These are phyloP conservation scores for Drosophila elegans DNA, from an alignment of 1,140 invertebrate genomes.

Conservation along the genomic window DNA sequence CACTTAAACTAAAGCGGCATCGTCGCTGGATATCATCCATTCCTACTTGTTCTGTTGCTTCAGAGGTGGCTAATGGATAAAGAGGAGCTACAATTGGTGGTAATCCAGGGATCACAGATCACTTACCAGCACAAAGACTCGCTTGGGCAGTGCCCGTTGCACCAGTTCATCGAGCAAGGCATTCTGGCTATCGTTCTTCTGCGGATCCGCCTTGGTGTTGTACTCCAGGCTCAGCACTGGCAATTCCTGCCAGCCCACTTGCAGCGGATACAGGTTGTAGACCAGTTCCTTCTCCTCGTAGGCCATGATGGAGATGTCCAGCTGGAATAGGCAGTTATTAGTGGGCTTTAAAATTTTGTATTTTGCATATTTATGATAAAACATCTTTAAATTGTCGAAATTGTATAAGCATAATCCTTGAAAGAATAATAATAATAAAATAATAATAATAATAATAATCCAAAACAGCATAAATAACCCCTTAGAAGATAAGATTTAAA, in stretches of 20 bases:
- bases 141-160: constrained; percentile 81
- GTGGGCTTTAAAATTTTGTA: no score
- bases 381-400: no score
- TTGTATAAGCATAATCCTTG: no score
- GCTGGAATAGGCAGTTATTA: constrained; percentile 23
- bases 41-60: constrained; percentile 76
- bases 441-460: no score
- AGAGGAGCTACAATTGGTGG: not conserved
- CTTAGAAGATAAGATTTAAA: not conserved
- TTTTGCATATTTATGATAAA: no score
- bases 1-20: constrained; percentile 52
- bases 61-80: constrained; percentile 64
- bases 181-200: constrained; percentile 77
- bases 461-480: no score
- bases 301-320: constrained; percentile 83
- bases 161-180: constrained; percentile 75
- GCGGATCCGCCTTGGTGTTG: constrained; percentile 79
- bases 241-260: constrained; percentile 82
- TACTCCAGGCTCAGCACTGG: constrained; percentile 79
- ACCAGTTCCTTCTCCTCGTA: constrained; percentile 78
- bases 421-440: no score
- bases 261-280: constrained; percentile 82
- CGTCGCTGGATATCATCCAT: constrained; percentile 6
- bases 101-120: rapidly evolving
- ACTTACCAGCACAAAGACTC: constrained; percentile 83